A percentile compares a stretch with the other conserved stretches of the same genome.
These are phyloP conservation scores for Anthonomus grandis DNA, from an alignment of 1,140 invertebrate species.

Conservation along the genomic window DNA sequence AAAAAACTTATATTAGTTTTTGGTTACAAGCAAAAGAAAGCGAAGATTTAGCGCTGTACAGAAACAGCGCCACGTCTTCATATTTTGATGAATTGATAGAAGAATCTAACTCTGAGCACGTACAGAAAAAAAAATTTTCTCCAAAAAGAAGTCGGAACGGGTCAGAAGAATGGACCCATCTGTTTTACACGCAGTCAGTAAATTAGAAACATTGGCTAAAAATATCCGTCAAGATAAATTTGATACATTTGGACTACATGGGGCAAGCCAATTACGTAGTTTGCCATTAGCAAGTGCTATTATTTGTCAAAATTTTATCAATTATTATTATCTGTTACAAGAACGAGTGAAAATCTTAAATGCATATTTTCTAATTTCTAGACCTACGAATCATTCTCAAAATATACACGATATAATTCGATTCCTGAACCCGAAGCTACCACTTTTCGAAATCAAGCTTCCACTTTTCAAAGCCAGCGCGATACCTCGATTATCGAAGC, in stretches of 20 bases:
- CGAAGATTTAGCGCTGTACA: neutral
- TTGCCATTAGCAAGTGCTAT: conserved; percentile 1
- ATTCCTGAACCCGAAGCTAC: neutral
- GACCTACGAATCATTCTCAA: neutral
- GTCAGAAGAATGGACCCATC: neutral
- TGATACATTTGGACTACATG: neutral
- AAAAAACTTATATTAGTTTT: neutral
- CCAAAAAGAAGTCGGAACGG: neutral
- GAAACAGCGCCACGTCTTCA: neutral
- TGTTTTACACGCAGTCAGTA: neutral
- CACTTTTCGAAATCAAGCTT: too few species aligned
- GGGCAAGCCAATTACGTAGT: neutral
- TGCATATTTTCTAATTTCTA: neutral
- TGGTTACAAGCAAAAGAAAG: neutral
- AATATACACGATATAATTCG: neutral
- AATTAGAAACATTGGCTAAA: neutral
- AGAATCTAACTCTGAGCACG: neutral
- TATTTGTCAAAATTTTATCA: neutral
- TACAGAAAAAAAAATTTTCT: neutral
- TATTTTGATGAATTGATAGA: conserved; percentile 1
- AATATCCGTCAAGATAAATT: conserved; percentile 1
- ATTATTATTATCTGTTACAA: neutral
- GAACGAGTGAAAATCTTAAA: neutral
- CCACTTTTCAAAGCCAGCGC: too few species aligned
- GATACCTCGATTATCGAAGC: neutral